phyloP scores from a whole-genome alignment of 92 coral and sea anemone genomes.

The Nematostella vectensis region DNA sequence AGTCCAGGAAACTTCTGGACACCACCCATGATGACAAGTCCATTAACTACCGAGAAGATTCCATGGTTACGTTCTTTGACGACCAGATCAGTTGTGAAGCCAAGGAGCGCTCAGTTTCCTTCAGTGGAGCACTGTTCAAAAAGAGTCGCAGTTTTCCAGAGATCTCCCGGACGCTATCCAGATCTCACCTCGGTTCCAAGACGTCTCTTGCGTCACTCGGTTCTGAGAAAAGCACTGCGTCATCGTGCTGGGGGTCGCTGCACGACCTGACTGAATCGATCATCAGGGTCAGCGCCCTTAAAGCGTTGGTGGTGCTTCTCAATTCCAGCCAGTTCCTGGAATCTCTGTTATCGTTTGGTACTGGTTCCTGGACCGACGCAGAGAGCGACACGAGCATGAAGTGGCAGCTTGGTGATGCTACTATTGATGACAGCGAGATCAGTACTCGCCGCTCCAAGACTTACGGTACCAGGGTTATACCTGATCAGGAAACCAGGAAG shows the following conservation, averaged over 20 bases:
- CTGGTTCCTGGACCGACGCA: not conserved
- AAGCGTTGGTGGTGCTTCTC: conserved; percentile 62
- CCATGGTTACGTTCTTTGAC: not conserved
- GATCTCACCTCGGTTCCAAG: conserved; percentile 19
- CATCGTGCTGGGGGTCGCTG: conserved; percentile 15
- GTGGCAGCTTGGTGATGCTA: not conserved
- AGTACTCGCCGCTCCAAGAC: not conserved
- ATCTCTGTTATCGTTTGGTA: conserved; percentile 22
- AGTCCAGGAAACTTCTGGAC: not conserved
- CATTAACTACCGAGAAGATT: not conserved
- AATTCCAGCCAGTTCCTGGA: conserved; percentile 44
- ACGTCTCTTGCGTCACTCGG: conserved; percentile 14
- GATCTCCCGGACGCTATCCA: conserved; percentile 7
- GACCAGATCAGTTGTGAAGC: no score
- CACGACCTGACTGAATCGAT: conserved; percentile 40
- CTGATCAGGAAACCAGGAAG: not conserved
- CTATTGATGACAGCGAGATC: not conserved
- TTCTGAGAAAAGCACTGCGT: conserved; percentile 20
- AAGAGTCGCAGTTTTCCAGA: conserved; percentile 31
- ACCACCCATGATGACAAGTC: not conserved
- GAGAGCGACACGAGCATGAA: not conserved
- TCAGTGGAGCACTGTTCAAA: not conserved
- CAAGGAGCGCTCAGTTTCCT: no score
- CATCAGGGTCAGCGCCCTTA: conserved; percentile 53
- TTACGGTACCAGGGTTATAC: not conserved